Base-by-base conservation (phyloP, 2,797 vertebrate species). In the Paguma larvata region DNA sequence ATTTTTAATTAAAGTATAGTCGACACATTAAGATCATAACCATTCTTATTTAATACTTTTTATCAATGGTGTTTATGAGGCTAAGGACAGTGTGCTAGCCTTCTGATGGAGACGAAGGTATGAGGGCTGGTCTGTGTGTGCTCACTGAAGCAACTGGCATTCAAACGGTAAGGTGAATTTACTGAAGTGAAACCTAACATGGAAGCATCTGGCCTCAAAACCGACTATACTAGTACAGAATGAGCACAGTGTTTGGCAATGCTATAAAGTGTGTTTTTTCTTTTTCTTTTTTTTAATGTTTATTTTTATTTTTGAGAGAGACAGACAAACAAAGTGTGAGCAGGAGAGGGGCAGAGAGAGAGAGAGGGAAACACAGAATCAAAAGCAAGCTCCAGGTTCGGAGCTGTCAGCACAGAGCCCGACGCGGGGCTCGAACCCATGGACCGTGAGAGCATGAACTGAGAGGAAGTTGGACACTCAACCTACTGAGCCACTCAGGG, bases 31-130 rank as follows among this genome's bases (percentile, higher is more conserved):
- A 44, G 25, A 27, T 73, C 38, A 14, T 73, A 73, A 44, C 77
- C 12, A 75, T 44, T 78, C 67, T 79, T 87, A 80, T 21, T 90
- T 7, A 90, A 53, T 1, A 56, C 19, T 93, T 86, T 86, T 59
- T 78, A 92, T 70, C 27, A 89, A 34, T 92, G 56, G 90, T 48
- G 80, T 18, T 95, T 44, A 91, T 34, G 32, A 87, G 6, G 68
- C 67, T 79, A n/a, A 23, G n/a, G 59, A 80, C 68, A 73, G 62
- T 13, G 87, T 30, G 85, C 0, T 75, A 16, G 59, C 56, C 70
- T 85, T 77, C 38, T 48, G 51, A 84, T 21, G 13, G 6, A 84
- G 32, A 21, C 16, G 41, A 79, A 67, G 32, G 70, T 72, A 63
- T 86, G 73, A 59, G 48, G 41, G 73, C 25, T 53, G 70, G 25